Base-by-base conservation (phyloP, 2,797 vertebrate species). In the Chanos chanos region DNA sequence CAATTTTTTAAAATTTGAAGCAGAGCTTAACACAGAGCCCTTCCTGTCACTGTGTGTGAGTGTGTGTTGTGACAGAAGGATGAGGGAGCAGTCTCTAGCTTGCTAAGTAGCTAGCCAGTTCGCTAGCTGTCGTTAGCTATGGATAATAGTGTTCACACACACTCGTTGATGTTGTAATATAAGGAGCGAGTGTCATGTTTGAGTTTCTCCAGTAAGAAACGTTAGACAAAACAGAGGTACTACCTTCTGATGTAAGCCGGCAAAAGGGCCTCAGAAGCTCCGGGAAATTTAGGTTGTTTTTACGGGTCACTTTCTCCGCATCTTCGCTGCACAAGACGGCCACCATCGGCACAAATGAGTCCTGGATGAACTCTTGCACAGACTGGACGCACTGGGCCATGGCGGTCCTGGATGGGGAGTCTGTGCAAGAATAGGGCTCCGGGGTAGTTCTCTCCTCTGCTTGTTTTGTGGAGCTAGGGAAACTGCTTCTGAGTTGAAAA, bases 311-410 rank as follows among this genome's bases (percentile, higher is more conserved):
- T 71, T 80, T 85, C 83, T 98, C 95, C 70, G 96, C 96, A 75
- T 94, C 94, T 63, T 92, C 92, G 63, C 96, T 99, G 61, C 95
- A 94, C 62, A 99, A 75, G n/a, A 94, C 94, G 50, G 95, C 94
- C 68, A 98, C 94, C 89, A 92, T 94, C 27, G 96, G 96, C 44
- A 96, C 93, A 77, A 99, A 99, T 24, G 94, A 93, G 85, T 97
- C 95, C 86, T 97, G 94, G 70, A 98, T 90, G 64, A 98, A 95
- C 92, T 99, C 96, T 73, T 95, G 94, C 72, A 97, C 94, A 8
- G 94, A 94, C 79, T 97, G 94, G 27, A 94, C 90, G 61, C 96
- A 95, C 78, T 95, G 94, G 68, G 96, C 95, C 96, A 98, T 99
- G 67, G 70, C 53, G 74, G 63, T 53, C 64, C 72, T 37, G 56